These are phyloP conservation scores for Catostomus latipinnis DNA, from an alignment of 2,797 vertebrate species.

Conservation along the genomic window DNA sequence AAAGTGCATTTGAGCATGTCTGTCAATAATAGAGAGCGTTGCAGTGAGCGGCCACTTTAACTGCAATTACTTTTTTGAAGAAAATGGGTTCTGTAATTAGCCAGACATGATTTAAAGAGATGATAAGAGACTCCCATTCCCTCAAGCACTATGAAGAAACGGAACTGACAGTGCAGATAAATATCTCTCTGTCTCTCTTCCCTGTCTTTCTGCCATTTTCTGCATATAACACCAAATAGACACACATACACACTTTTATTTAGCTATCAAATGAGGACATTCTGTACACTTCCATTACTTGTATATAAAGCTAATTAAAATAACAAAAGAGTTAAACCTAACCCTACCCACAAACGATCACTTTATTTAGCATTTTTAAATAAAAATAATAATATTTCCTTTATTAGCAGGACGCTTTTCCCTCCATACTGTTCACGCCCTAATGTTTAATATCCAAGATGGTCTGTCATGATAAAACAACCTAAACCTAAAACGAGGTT, in stretches of 20 bases:
- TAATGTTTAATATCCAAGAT: constrained; percentile 21
- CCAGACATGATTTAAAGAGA: constrained; percentile 43
- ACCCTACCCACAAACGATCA: too few relatives aligned
- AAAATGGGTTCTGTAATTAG: constrained; percentile 53
- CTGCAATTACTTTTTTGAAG: constrained; percentile 36
- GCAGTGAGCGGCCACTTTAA: constrained; percentile 30
- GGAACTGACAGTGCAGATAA: constrained; percentile 10
- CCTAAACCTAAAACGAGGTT: background rate
- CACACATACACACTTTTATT: constrained; percentile 21
- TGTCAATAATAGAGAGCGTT: constrained; percentile 25
- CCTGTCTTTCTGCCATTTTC: background rate
- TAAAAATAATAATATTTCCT: too few relatives aligned
- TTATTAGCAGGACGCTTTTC: background rate
- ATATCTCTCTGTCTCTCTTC: constrained; percentile 14
- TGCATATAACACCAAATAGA: constrained; percentile 18
- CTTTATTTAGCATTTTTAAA: too few relatives aligned
- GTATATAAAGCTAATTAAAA: too few relatives aligned
- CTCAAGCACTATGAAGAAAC: constrained; percentile 35
- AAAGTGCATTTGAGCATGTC: constrained; percentile 2
- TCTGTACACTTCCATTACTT: background rate
- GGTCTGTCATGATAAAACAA: constrained; percentile 13
- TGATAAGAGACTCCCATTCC: constrained; percentile 42
- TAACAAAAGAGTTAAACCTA: too few relatives aligned
- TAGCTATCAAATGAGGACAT: background rate
- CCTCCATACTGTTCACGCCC: background rate